Evolutionary conservation across 92 coral and sea anemone genomes (phyloP), one percentile per base, ranked within the genome.

Genomic region (Diadumene lineata): DNA sequence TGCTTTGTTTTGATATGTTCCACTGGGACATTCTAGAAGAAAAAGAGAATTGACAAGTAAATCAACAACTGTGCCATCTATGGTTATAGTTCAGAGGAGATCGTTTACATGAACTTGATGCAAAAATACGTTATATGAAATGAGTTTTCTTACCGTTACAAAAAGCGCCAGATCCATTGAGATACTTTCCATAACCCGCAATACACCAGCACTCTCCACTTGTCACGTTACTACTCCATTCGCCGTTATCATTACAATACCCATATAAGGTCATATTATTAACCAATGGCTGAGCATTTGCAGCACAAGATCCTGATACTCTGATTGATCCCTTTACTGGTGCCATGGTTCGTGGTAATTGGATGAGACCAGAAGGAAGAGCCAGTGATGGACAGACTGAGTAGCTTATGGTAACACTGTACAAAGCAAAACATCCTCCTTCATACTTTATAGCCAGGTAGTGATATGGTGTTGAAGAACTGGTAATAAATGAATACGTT

Each of bases 391-490:
- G 81, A 56, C 94, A 89, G 23, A 74, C 75, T 44, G 66, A 79
- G 62, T 86, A 86, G 13, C 82, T 70, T 11, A 89, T 83, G 43
- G 63, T 48, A 21, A 89, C 57, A 28, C 74, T 44, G 43, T 57
- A 31, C 32, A 89, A 31, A 6, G 25, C 34, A 6, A 80, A 46
- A 55, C 94, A 89, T 0, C 87, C 81, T 17, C 94, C 94, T 67
- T 60, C 67, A 51, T 79, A 87, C 7, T 75, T 88, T 38, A 89
- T 55, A 11, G 87, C 91, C 56, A 89, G 55, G 70, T 74, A 82
- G 10, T 82, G 76, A 16, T 68, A 24, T 28, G 84, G 74, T 22
- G 81, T 72, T 19, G 78, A 29, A 56, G 78, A 67, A 32, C 74
- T 57, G 33, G 84, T 66, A 10, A 65, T n/a, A 18, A 86, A 63